A percentile compares a stretch with the other conserved stretches of the same genome.
Evolutionary conservation across 1,140 invertebrate species (phyloP).

Genomic region (Lysiphlebus fabarum): DNA sequence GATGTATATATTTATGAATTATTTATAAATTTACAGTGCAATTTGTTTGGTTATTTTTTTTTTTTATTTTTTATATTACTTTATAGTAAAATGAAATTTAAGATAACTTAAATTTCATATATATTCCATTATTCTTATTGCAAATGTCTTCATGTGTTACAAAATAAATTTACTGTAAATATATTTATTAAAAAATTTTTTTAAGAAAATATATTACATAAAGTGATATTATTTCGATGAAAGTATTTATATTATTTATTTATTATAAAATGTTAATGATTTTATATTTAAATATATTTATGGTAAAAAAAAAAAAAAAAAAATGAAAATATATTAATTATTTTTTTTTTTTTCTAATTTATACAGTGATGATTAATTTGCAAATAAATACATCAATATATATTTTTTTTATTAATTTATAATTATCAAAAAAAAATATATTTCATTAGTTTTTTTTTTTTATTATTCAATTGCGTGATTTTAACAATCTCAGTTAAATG

Average conservation of each 20-base stretch:
- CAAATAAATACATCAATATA: no score
- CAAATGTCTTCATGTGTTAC: slow-evolving; percentile 3
- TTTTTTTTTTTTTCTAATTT: no score
- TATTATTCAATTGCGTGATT: slow-evolving; percentile 15
- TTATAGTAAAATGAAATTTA: no score
- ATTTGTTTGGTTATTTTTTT: slow-evolving; percentile 19
- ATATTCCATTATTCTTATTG: slow-evolving; percentile 18
- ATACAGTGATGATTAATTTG: no score
- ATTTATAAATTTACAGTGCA: slow-evolving; percentile 31
- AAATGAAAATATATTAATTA: no score
- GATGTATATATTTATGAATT: slow-evolving; percentile 33
- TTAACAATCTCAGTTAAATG: slow-evolving; percentile 9
- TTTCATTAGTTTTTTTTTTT: not conserved
- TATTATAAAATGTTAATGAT: no score
- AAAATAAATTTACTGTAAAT: slow-evolving; percentile 1
- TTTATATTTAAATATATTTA: no score
- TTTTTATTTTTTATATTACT: slow-evolving; percentile 12
- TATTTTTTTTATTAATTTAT: no score
- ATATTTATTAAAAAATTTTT: slow-evolving; percentile 2
- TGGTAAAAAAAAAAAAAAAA: no score
- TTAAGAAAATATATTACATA: not conserved
- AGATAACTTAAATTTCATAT: slow-evolving; percentile 1
- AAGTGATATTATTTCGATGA: no score
- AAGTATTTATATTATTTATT: no score
- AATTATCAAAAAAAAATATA: no score